Evolutionary conservation across 2,113 vertebrate genomes (phyloP).

Genomic region (Leptobrachium ailaonicum): DNA sequence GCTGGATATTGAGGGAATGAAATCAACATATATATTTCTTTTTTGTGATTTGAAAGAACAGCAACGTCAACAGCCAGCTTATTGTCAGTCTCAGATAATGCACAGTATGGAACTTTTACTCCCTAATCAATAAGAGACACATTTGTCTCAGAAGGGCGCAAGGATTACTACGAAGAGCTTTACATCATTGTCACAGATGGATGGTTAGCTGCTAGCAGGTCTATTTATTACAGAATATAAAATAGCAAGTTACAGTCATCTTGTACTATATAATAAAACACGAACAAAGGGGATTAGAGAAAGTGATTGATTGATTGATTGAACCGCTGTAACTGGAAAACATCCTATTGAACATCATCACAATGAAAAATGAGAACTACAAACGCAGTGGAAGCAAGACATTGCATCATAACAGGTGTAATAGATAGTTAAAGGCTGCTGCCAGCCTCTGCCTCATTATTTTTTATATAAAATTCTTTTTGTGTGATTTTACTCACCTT

Average conservation of each 20-base stretch:
- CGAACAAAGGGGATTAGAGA: background rate
- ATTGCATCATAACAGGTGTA: too few species aligned
- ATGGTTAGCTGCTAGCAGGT: background rate
- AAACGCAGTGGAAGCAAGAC: too few species aligned
- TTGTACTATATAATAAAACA: background rate
- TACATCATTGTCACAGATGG: background rate
- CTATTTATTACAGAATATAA: background rate
- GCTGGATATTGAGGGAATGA: too few species aligned
- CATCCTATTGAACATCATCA: background rate
- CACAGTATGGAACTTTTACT: background rate
- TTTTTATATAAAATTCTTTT: too few species aligned
- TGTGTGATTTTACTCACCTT: too few species aligned
- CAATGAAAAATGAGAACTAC: background rate
- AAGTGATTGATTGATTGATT: constrained; percentile 5
- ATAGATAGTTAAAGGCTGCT: too few species aligned
- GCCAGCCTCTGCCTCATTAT: too few species aligned
- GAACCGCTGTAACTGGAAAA: background rate
- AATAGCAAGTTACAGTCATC: background rate
- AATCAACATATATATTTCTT: too few species aligned
- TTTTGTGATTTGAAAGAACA: too few species aligned
- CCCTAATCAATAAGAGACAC: background rate
- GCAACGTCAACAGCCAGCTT: too few species aligned
- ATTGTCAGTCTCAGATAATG: too few species aligned
- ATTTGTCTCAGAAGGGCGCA: background rate
- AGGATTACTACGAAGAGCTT: background rate